Percentiles rank a stretch among this genome's conserved stretches.
phyloP scores from a whole-genome alignment of 2,113 vertebrate species.

The Poeciliopsis retropinna region DNA sequence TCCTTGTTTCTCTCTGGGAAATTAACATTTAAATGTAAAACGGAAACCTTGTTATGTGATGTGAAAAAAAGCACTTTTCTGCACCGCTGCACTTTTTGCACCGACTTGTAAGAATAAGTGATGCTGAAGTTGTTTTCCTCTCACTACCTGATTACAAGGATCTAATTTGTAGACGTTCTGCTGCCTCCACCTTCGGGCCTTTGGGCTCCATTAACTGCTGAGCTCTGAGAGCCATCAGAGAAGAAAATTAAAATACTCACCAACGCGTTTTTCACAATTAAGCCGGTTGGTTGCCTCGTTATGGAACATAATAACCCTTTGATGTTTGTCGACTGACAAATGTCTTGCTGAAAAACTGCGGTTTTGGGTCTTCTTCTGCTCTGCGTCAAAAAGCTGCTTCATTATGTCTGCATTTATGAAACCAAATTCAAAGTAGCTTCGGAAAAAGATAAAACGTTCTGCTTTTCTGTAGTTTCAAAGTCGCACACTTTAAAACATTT shows the following conservation, averaged over 20 bases:
- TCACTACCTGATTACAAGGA: conserved; percentile 9
- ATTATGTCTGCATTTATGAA: neutral
- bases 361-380: neutral
- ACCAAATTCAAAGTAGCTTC: neutral
- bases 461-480: neutral
- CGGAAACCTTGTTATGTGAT: neutral
- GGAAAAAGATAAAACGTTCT: neutral
- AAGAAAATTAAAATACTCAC: conserved; percentile 31
- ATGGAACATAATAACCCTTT: neutral
- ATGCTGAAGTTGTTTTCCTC: conserved; percentile 18
- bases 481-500: neutral
- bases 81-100: neutral
- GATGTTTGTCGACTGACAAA: conserved; percentile 5
- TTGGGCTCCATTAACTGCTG: conserved; percentile 8
- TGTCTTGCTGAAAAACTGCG: conserved; percentile 4
- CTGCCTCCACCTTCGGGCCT: conserved; percentile 16
- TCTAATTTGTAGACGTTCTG: conserved; percentile 19
- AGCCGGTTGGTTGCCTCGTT: neutral
- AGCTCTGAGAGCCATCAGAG: conserved; percentile 30
- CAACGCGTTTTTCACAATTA: conserved; percentile 38
- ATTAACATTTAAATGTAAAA: conserved; percentile 26
- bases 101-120: conserved; percentile 2
- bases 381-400: neutral
- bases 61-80: neutral
- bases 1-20: conserved; percentile 2